phyloP scores from a whole-genome alignment of 1,140 invertebrate species.

The Trypoxylus dichotomus region DNA sequence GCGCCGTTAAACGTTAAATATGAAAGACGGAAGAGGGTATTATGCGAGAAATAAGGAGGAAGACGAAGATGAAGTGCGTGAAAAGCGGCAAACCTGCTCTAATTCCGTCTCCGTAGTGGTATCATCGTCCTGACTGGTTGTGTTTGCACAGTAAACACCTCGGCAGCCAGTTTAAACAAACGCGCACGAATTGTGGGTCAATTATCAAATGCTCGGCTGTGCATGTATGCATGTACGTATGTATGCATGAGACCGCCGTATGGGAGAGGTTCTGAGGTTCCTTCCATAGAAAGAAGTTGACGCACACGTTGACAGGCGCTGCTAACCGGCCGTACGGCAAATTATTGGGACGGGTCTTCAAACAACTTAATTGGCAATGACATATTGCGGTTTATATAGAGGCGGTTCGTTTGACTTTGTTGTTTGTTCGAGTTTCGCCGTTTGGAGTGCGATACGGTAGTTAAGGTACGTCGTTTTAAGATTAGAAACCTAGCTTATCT shows the following conservation, averaged over 20 bases:
- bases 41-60: not conserved
- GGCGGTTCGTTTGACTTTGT: not conserved
- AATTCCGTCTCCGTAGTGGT: constrained; percentile 31
- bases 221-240: not conserved
- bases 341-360: constrained; percentile 1
- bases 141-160: constrained; percentile 46
- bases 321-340: not conserved
- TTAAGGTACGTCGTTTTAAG: not conserved
- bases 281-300: not conserved
- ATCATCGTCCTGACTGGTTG: constrained; percentile 41
- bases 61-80: not conserved
- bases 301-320: not conserved
- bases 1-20: not conserved
- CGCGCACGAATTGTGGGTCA: constrained; percentile 14
- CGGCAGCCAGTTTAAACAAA: constrained; percentile 45
- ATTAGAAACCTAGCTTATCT: too few relatives aligned
- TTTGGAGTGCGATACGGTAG: not conserved
- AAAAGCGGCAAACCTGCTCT: not conserved
- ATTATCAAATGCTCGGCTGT: not conserved
- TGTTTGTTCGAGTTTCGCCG: not conserved
- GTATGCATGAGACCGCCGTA: not conserved
- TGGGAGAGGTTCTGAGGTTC: not conserved
- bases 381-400: not conserved
- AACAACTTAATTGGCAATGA: constrained; percentile 20
- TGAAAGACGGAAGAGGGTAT: not conserved